Conservation (phyloP, 1,140 invertebrate species). For the Drosophila subobscura region DNA sequence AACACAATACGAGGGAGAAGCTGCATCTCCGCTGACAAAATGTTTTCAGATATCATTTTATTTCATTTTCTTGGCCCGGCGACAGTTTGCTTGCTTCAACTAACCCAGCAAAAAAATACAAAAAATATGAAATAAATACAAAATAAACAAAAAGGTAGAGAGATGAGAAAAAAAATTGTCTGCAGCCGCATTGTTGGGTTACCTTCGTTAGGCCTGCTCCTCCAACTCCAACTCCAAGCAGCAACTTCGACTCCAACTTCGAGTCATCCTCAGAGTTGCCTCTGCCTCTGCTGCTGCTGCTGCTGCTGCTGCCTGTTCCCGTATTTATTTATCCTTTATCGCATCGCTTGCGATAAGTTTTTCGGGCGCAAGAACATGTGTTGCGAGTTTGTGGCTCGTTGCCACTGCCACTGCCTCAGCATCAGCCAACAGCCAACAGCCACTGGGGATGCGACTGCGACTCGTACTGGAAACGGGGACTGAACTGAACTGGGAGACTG, state of each 20-base stretch:
- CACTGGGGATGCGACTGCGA: too few species aligned
- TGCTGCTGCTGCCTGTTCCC: slow-evolving; percentile 47
- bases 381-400: slow-evolving; percentile 61
- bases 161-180: slow-evolving; percentile 27
- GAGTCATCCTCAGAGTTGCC: slow-evolving; percentile 1
- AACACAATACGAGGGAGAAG: slow-evolving; percentile 52
- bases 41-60: slow-evolving; percentile 70
- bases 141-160: background rate
- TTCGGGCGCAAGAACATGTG: slow-evolving; percentile 83
- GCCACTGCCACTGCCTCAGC: slow-evolving; percentile 41
- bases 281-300: slow-evolving; percentile 10
- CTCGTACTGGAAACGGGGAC: too few species aligned
- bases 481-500: too few species aligned
- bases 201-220: slow-evolving; percentile 57
- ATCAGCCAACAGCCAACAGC: background rate
- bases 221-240: slow-evolving; percentile 9
- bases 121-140: too few species aligned
- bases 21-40: slow-evolving; percentile 57
- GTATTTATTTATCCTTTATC: slow-evolving; percentile 82
- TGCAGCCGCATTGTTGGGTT: slow-evolving; percentile 56
- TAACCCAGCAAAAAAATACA: background rate
- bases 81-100: slow-evolving; percentile 58
- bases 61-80: slow-evolving; percentile 51
- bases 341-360: slow-evolving; percentile 81
- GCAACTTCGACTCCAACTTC: background rate